Base-by-base conservation (phyloP, 2,797 vertebrate genomes). In the Centroberyx gerrardi region DNA sequence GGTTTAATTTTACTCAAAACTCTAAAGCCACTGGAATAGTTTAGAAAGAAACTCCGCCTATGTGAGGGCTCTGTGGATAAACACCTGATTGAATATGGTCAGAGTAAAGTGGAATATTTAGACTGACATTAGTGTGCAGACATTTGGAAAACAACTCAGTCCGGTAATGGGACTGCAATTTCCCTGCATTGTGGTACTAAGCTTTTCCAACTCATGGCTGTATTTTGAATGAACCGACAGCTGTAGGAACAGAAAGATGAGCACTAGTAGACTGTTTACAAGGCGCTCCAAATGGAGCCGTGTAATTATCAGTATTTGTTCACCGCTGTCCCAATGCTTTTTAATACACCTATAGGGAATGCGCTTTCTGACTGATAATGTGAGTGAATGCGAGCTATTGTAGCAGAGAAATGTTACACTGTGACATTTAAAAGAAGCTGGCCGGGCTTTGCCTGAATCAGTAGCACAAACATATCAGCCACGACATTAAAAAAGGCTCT, bases 351-450 rank as follows among this genome's bases (percentile, higher is more conserved):
- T 70, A 22, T 22, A 80, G 79, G 66, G 55, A 67, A 78, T 44
- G 67, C 76, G 31, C 2, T 73, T 9, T 0, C 38, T 38, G 77
- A 8, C 76, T 73, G 86, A 86, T 87, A 76, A 82, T 87, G 36
- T 53, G 74, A 82, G 64, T 59, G 68, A 83, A 82, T 82, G 65
- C 74, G 78, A 83, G 84, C 78, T 78, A 77, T 42, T 81, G 72
- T 72, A 55, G 73, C 46, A 62, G 58, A 83, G 68, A 92, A 90
- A 90, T 82, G 89, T 85, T 86, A 89, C 10, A 78, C 81, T 62
- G 81, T 93, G 91, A 93, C 91, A 92, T 93, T 92, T 92, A 86
- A 84, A 86, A 83, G 76, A 85, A 84, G 70, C 77, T 49, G 68
- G 59, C 61, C 62, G 38, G 72, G 71, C 77, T 68, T 33, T 5